Percentiles rank a stretch among this genome's conserved stretches.
phyloP scores from a whole-genome alignment of 2,113 vertebrate species.

The Hippocampus abdominalis region DNA sequence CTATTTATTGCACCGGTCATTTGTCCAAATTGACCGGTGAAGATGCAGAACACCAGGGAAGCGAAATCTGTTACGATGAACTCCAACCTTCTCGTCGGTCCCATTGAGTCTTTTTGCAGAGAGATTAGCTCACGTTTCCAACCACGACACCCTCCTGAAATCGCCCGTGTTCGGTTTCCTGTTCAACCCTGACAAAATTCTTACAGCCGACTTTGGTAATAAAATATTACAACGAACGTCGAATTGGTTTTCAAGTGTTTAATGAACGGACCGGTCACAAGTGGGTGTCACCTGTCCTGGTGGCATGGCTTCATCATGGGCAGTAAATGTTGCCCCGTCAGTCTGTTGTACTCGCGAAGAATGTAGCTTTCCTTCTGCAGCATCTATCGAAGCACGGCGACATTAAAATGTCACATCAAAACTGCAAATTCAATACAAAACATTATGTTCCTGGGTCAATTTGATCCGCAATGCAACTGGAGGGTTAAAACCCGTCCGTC shows the following conservation, averaged over 20 bases:
- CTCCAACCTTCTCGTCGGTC: not conserved
- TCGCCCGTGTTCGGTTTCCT: constrained; percentile 29
- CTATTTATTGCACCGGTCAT: constrained; percentile 65
- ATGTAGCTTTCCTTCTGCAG: constrained; percentile 80
- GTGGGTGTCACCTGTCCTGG: constrained; percentile 39
- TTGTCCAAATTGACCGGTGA: constrained; percentile 17
- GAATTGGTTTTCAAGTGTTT: not conserved
- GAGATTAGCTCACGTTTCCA: not conserved
- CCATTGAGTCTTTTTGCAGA: not conserved
- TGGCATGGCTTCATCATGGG: constrained; percentile 73
- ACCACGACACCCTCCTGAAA: constrained; percentile 18
- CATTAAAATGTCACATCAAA: not conserved
- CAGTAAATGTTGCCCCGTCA: constrained; percentile 69
- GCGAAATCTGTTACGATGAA: constrained; percentile 9
- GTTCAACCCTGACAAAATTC: constrained; percentile 39
- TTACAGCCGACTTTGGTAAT: constrained; percentile 66
- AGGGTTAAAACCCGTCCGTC: not conserved
- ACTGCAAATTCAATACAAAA: not conserved
- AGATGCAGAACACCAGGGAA: constrained; percentile 25
- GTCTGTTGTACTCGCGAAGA: constrained; percentile 75
- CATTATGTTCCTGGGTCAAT: not conserved
- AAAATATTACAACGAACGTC: constrained; percentile 58
- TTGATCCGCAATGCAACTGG: not conserved
- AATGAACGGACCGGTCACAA: not conserved
- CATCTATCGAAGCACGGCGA: constrained; percentile 73